Conservation (phyloP, 2,888 invertebrate genomes). For the Monopis laevigella region DNA sequence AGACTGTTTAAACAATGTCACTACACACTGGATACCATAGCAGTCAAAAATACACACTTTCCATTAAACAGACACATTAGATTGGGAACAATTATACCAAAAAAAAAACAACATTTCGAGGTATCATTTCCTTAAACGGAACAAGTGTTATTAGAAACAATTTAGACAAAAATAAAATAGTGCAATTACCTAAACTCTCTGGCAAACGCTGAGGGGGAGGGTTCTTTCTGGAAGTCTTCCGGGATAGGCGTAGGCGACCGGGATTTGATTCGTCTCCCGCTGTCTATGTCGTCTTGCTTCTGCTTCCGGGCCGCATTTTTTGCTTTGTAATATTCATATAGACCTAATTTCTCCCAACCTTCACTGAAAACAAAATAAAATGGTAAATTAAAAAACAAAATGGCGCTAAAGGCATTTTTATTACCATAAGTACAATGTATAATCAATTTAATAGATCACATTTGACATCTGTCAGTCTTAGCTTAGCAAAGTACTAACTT, state of each 20-base stretch:
- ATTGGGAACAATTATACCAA: too few relatives aligned
- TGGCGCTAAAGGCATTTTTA: background rate
- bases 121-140: too few relatives aligned
- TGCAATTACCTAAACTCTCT: too few relatives aligned
- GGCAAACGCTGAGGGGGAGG: constrained; percentile 77
- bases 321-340: constrained; percentile 97
- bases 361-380: constrained; percentile 67
- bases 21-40: too few relatives aligned
- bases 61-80: too few relatives aligned
- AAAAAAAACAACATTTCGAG: too few relatives aligned
- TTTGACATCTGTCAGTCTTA: too few relatives aligned
- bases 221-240: constrained; percentile 76
- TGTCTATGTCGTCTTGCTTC: constrained; percentile 83
- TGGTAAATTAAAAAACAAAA: constrained; percentile 1
- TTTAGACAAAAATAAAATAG: too few relatives aligned
- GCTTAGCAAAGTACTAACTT: constrained; percentile 65
- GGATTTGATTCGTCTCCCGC: constrained; percentile 76
- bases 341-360: constrained; percentile 97
- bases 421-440: background rate
- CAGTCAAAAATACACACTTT: too few relatives aligned
- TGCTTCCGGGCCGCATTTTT: constrained; percentile 91
- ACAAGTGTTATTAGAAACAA: too few relatives aligned
- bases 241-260: constrained; percentile 83
- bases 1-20: too few relatives aligned
- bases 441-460: too few relatives aligned